Conservation (phyloP, 2,113 vertebrate genomes). For the Pangasianodon hypophthalmus region DNA sequence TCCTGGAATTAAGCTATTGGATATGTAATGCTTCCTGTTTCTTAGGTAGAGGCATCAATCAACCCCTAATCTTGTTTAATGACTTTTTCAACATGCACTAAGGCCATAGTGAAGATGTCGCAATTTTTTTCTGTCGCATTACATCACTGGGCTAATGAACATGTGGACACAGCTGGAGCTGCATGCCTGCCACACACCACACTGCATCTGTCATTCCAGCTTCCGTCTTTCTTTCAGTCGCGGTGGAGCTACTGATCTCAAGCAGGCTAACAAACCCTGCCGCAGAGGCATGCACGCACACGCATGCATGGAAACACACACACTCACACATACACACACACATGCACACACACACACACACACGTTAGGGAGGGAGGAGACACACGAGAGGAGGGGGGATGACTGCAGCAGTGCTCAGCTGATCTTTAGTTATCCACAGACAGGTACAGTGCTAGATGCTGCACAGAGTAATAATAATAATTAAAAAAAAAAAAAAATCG, state of each 20-base stretch:
- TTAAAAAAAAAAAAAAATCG: background rate
- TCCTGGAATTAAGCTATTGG: background rate
- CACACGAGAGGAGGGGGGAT: constrained; percentile 18
- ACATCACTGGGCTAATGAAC: constrained; percentile 29
- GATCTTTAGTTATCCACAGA: constrained; percentile 47
- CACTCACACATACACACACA: constrained; percentile 16
- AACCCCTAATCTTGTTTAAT: background rate
- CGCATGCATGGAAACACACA: background rate
- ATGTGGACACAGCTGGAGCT: constrained; percentile 53
- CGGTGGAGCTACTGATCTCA: constrained; percentile 57
- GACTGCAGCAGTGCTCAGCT: constrained; percentile 66
- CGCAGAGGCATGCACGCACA: constrained; percentile 48
- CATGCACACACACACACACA: background rate
- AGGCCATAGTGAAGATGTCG: background rate
- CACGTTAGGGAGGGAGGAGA: background rate
- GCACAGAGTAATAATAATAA: background rate
- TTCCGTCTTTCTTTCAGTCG: constrained; percentile 24
- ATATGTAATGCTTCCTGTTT: background rate
- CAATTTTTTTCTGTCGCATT: background rate
- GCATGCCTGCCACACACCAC: constrained; percentile 57
- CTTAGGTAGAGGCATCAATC: background rate
- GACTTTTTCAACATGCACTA: background rate
- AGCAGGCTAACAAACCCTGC: constrained; percentile 58
- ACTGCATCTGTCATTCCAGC: constrained; percentile 10
- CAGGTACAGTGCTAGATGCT: constrained; percentile 22